phyloP scores from a whole-genome alignment of 2,888 invertebrate species.

The Opisthograptis luteolata region DNA sequence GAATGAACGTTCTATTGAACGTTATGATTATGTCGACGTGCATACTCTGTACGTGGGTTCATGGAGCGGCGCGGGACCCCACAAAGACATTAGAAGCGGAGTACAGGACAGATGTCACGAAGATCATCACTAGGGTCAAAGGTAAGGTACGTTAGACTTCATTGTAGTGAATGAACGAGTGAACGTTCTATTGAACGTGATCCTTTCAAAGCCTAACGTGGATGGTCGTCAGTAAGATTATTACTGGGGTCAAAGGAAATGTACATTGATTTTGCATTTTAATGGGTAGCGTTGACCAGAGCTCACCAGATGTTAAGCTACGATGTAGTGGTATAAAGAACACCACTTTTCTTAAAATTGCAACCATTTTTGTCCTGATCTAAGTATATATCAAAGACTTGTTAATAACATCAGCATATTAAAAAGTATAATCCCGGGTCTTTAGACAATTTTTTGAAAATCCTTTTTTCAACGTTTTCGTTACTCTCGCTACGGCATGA shows the following conservation, averaged over 20 bases:
- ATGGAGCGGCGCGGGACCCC: constrained; percentile 63
- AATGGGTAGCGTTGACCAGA: no score
- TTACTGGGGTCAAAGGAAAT: constrained; percentile 84
- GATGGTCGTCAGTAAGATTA: constrained; percentile 82
- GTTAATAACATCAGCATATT: no score
- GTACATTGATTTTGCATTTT: constrained; percentile 72
- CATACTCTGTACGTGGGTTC: constrained; percentile 83
- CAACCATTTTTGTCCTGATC: no score
- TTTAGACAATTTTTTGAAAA: no score
- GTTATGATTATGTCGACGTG: constrained; percentile 85
- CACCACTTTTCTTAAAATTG: no score
- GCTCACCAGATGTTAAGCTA: no score
- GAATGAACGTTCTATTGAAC: constrained; percentile 79
- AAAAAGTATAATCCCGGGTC: no score
- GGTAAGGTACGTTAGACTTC: constrained; percentile 82
- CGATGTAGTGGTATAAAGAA: no score
- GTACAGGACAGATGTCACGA: constrained; percentile 82
- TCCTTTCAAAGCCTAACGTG: constrained; percentile 86
- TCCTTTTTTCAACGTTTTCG: no score
- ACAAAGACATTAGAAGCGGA: constrained; percentile 70
- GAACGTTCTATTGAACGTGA: constrained; percentile 81
- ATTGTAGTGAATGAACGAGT: constrained; percentile 77
- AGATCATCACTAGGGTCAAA: constrained; percentile 81
- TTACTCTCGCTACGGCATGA: no score
- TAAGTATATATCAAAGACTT: no score